Percentiles rank a stretch among this genome's conserved stretches.
Evolutionary conservation across 2,797 vertebrate species (phyloP).

Genomic region (Gallinago nigripennis): DNA sequence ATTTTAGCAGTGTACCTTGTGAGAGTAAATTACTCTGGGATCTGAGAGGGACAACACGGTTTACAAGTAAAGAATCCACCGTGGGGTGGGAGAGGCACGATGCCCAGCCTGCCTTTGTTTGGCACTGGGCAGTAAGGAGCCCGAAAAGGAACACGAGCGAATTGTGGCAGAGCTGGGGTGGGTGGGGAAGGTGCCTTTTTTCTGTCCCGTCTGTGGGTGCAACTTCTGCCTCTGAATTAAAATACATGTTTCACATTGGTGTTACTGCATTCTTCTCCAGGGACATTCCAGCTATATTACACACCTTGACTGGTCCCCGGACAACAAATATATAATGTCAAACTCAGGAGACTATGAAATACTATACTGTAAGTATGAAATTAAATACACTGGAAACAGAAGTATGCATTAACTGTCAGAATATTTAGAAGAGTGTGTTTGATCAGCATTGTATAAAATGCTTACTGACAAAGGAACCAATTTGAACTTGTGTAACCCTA

Average conservation of each 20-base stretch:
- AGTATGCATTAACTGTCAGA: not conserved
- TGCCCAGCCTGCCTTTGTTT: not conserved
- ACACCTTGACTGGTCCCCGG: constrained; percentile 98
- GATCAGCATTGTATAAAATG: not conserved
- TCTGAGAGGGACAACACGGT: rapidly evolving
- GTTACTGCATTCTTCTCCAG: constrained; percentile 72
- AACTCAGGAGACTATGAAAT: constrained; percentile 99
- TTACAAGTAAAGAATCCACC: not conserved
- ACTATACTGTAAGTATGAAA: constrained; percentile 92
- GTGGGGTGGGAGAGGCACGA: rapidly evolving
- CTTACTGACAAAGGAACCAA: constrained; percentile 31
- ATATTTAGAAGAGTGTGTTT: not conserved
- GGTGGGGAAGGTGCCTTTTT: not conserved
- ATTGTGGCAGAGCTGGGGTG: not conserved
- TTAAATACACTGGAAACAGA: constrained; percentile 6
- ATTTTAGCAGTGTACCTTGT: not conserved
- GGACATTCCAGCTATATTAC: constrained; percentile 99
- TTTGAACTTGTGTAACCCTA: constrained; percentile 54
- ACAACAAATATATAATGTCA: constrained; percentile 98
- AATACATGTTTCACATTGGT: not conserved
- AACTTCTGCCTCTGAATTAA: not conserved
- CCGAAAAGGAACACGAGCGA: not conserved
- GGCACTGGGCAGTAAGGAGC: not conserved
- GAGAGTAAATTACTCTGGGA: not conserved
- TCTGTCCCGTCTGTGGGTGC: not conserved